Evolutionary conservation across 2,113 vertebrate species (phyloP).

Genomic region (Amblyornis subalaris): DNA sequence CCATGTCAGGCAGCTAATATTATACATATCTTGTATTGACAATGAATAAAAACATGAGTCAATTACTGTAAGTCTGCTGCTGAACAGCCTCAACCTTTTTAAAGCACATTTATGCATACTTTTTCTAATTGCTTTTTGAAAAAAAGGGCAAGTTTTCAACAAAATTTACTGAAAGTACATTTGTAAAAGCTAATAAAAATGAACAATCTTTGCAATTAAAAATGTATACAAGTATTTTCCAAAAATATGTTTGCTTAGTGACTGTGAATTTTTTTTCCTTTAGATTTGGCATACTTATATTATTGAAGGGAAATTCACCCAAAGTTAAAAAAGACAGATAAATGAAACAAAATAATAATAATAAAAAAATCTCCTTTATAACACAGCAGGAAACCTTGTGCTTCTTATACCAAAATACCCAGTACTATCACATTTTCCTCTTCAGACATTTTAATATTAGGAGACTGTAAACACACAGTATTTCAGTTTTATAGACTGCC

Average conservation of each 20-base stretch:
- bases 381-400: background rate
- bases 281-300: background rate
- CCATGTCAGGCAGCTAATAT: background rate
- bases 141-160: background rate
- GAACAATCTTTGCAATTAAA: background rate
- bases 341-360: background rate
- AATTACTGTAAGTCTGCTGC: background rate
- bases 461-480: background rate
- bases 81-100: background rate
- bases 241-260: background rate
- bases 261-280: background rate
- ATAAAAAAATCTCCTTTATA: background rate
- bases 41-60: background rate
- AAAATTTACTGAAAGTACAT: background rate
- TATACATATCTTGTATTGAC: background rate
- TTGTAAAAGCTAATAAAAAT: background rate
- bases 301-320: background rate
- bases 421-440: background rate
- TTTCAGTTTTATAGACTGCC: background rate
- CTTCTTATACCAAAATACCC: background rate
- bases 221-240: background rate
- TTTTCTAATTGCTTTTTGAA: background rate
- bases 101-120: background rate
- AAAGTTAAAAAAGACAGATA: background rate
- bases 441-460: conserved; percentile 18